Conservation (phyloP, 2,888 invertebrate species). For the Pterobdella sp. region DNA sequence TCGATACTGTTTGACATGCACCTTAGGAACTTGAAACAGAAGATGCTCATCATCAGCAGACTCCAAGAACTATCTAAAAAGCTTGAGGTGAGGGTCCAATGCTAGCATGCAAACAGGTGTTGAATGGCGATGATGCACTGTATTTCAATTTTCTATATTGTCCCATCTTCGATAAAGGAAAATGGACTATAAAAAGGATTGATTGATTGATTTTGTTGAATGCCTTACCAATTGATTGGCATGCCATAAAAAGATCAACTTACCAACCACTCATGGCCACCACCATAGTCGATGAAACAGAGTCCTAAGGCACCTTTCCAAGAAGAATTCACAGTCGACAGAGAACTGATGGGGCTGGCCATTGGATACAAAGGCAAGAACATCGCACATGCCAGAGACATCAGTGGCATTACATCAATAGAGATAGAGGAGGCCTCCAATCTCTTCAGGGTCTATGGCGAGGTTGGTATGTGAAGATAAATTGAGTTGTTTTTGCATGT, state of each 20-base stretch:
- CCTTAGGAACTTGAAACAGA: constrained; percentile 63
- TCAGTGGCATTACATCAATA: constrained; percentile 80
- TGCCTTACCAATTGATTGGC: background rate
- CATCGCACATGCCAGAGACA: constrained; percentile 86
- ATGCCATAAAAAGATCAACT: too few relatives aligned
- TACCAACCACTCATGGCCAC: too few relatives aligned
- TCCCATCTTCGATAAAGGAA: too few relatives aligned
- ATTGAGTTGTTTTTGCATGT: background rate
- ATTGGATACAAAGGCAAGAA: constrained; percentile 95
- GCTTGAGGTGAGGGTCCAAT: constrained; percentile 59
- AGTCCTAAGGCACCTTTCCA: constrained; percentile 48
- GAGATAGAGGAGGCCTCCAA: constrained; percentile 72
- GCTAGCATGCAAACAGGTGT: background rate
- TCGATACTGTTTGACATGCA: constrained; percentile 92
- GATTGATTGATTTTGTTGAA: background rate
- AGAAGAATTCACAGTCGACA: constrained; percentile 88
- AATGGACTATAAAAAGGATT: too few relatives aligned
- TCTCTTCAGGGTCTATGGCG: constrained; percentile 92
- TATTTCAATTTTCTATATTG: too few relatives aligned
- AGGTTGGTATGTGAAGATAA: constrained; percentile 55
- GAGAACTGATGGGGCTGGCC: constrained; percentile 95
- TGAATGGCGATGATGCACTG: background rate
- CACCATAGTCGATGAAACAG: constrained; percentile 62
- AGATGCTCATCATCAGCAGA: constrained; percentile 74
- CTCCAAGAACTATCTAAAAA: constrained; percentile 93